These are phyloP conservation scores for Hydrolagus affinis DNA, from an alignment of 2,113 vertebrate genomes.

Conservation along the genomic window DNA sequence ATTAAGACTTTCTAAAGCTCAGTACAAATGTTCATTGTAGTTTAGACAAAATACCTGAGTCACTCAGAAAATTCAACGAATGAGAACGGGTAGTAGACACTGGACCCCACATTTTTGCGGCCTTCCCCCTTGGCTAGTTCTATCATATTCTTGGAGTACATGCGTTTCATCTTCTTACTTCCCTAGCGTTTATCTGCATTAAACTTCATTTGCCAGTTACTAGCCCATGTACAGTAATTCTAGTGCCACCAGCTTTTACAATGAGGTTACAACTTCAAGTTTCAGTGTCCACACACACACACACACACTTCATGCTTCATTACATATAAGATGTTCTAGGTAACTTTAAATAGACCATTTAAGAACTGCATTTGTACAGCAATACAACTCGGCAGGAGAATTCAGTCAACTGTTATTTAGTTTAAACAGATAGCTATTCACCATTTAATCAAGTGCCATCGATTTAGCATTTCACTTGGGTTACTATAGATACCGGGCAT, in stretches of 20 bases:
- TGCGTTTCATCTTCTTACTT: too few species aligned
- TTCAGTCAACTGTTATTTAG: not conserved
- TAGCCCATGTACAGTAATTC: not conserved
- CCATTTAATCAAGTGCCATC: not conserved
- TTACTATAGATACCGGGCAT: not conserved
- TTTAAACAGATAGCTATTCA: not conserved
- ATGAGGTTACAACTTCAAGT: not conserved
- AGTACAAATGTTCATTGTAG: too few species aligned
- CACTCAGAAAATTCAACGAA: too few species aligned
- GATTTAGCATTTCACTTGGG: not conserved
- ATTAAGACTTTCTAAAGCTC: too few species aligned
- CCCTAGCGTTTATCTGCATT: too few species aligned
- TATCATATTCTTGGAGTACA: too few species aligned
- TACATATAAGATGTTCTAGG: not conserved
- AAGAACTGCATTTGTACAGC: not conserved
- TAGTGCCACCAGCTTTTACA: not conserved
- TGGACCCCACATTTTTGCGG: too few species aligned
- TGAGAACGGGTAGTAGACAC: too few species aligned
- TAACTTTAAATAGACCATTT: not conserved
- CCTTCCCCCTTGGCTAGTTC: too few species aligned
- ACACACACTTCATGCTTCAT: not conserved
- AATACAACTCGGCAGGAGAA: not conserved
- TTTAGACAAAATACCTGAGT: too few species aligned
- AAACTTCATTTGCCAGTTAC: too few species aligned
- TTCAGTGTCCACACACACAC: not conserved